Evolutionary conservation across 2,113 vertebrate genomes (phyloP).

Genomic region (Nothobranchius furzeri): DNA sequence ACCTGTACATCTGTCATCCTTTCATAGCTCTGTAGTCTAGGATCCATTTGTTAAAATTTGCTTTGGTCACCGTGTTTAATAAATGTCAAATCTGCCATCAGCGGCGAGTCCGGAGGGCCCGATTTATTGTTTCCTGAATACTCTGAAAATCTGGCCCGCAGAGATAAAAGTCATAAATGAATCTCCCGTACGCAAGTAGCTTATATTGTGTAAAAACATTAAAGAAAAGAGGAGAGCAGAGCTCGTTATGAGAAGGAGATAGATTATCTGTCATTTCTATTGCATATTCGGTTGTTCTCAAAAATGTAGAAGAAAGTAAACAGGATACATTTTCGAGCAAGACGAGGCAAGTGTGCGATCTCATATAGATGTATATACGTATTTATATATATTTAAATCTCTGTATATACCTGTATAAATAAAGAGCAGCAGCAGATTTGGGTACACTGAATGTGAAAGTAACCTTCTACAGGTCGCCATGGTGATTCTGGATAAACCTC

Average conservation of each 20-base stretch:
- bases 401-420: slow-evolving; percentile 49
- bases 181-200: slow-evolving; percentile 67
- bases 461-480: slow-evolving; percentile 56
- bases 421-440: slow-evolving; percentile 65
- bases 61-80: slow-evolving; percentile 74
- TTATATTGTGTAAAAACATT: slow-evolving; percentile 49
- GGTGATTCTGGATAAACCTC: slow-evolving; percentile 22
- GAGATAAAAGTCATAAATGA: slow-evolving; percentile 56
- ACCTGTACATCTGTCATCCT: slow-evolving; percentile 58
- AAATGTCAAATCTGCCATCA: slow-evolving; percentile 59
- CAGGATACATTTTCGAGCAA: slow-evolving; percentile 58
- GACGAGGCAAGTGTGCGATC: slow-evolving; percentile 66
- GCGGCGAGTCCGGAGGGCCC: slow-evolving; percentile 44
- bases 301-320: slow-evolving; percentile 48
- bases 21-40: slow-evolving; percentile 36
- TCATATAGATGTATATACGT: slow-evolving; percentile 15
- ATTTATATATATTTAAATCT: slow-evolving; percentile 6
- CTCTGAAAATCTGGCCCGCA: slow-evolving; percentile 70
- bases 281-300: slow-evolving; percentile 72
- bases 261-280: slow-evolving; percentile 56
- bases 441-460: slow-evolving; percentile 79
- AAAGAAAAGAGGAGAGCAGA: slow-evolving; percentile 24
- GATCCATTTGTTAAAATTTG: slow-evolving; percentile 47
- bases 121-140: slow-evolving; percentile 46
- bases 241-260: slow-evolving; percentile 34